Evolutionary conservation across 2,888 invertebrate species (phyloP).

Genomic region (Plemyria rubiginata): DNA sequence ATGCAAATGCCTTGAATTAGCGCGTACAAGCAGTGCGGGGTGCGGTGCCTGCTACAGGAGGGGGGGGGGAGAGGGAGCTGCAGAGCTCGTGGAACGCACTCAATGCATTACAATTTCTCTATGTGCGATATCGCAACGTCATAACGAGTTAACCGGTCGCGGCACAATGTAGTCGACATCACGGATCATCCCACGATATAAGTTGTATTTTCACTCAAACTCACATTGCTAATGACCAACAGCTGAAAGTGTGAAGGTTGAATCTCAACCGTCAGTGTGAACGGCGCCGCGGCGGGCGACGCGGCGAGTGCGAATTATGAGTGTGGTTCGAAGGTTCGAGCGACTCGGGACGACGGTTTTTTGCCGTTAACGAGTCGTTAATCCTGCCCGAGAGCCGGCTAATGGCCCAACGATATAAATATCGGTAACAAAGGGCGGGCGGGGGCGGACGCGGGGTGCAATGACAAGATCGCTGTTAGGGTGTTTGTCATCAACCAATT

Average conservation of each 20-base stretch:
- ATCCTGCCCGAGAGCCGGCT: slow-evolving; percentile 42
- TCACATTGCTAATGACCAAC: background rate
- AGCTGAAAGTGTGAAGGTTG: slow-evolving; percentile 24
- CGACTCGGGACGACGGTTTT: slow-evolving; percentile 43
- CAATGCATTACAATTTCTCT: slow-evolving; percentile 29
- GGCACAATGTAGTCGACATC: slow-evolving; percentile 17
- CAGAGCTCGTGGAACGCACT: slow-evolving; percentile 6
- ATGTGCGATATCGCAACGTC: slow-evolving; percentile 31
- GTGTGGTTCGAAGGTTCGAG: slow-evolving; percentile 17
- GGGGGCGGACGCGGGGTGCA: slow-evolving; percentile 9
- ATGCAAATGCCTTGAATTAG: slow-evolving; percentile 39
- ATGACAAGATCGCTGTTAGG: slow-evolving; percentile 36
- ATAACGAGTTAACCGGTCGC: slow-evolving; percentile 19
- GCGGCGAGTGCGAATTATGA: slow-evolving; percentile 59
- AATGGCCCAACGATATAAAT: slow-evolving; percentile 50
- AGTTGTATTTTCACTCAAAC: background rate
- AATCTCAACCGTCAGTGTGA: slow-evolving; percentile 16
- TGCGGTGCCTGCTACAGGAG: background rate
- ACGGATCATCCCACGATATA: slow-evolving; percentile 2
- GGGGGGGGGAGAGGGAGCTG: slow-evolving; percentile 13
- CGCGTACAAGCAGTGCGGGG: slow-evolving; percentile 11
- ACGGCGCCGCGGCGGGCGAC: slow-evolving; percentile 4
- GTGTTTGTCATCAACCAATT: slow-evolving; percentile 23
- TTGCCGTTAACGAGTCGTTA: slow-evolving; percentile 52
- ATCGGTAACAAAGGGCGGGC: slow-evolving; percentile 46